Conservation (phyloP, 2,797 vertebrate genomes). For the Oreortyx pictus region DNA sequence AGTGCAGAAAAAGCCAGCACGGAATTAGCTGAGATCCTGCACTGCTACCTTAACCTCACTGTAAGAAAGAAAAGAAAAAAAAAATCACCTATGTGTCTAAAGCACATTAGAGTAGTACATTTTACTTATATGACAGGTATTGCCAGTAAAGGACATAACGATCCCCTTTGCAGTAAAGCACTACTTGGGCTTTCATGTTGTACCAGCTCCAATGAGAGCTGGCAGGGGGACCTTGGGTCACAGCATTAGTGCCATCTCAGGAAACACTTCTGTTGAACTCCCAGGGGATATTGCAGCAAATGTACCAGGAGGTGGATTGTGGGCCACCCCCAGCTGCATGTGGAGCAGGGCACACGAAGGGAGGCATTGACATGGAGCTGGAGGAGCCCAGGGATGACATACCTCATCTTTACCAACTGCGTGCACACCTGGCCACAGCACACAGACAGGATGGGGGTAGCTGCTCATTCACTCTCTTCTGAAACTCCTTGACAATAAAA, state of each 20-base stretch:
- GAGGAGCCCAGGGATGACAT: not conserved
- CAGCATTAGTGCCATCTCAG: not conserved
- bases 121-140: not conserved
- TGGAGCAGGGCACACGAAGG: not conserved
- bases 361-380: fast-evolving
- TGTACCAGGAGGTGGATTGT: fast-evolving
- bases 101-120: not conserved
- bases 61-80: not conserved
- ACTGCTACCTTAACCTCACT: conserved; percentile 9
- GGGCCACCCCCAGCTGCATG: not conserved
- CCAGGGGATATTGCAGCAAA: not conserved
- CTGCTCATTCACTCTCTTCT: not conserved
- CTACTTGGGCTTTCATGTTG: not conserved
- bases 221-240: fast-evolving
- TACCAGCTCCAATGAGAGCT: fast-evolving
- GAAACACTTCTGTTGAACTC: not conserved
- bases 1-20: not conserved
- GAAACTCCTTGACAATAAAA: not conserved
- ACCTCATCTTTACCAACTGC: fast-evolving
- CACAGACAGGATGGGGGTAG: fast-evolving
- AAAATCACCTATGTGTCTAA: not conserved
- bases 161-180: not conserved
- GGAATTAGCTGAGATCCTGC: not conserved
- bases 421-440: fast-evolving
- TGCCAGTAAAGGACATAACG: not conserved